Evolutionary conservation across 2,888 invertebrate genomes (phyloP), one percentile per base, ranked within the genome.

Genomic region (Axea sp.): DNA sequence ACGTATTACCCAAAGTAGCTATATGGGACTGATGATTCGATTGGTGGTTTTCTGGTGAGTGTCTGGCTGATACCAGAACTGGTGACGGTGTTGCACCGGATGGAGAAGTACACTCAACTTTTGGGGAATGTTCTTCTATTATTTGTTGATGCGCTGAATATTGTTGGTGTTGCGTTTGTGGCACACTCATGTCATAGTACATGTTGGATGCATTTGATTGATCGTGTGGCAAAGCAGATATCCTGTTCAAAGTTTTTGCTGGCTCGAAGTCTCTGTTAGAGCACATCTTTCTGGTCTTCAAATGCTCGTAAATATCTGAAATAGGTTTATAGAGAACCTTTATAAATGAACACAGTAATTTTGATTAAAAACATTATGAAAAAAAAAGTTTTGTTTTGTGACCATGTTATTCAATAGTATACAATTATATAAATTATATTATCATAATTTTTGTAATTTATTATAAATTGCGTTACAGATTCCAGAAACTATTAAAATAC

Each of bases 81-180:
- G 87, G 87, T 0, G 88, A 88, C 12, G 83, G 84, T 1, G 82
- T 82, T 1, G 80, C 60, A 39, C 83, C 80, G 0, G 82, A 79
- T 5, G 86, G 84, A 2, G 84, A 84, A 0, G 87, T 83, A 31
- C 87, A 87, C 57, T 87, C 87, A 19, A 86, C 76, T 60, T 88
- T 87, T 1, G 87, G 84, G 5, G 86, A 85, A 22, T 83, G 84
- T 41, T 78, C 79, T 53, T 84, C 81, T 7, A 81, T 57, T 1
- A 83, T 68, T 3, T 84, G 81, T 7, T 80, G 82, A 2, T 80
- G 81, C 3, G 79, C 80, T 1, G 80, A 84, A 1, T 85, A 84
- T 8, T 82, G 84, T 0, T 84, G 85, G 1, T 81, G 82, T 0
- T 78, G 78, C n/a, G n/a, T n/a, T n/a, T n/a, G n/a, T n/a, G n/a